Evolutionary conservation across 2,797 vertebrate genomes (phyloP).

Genomic region (Hirundo rustica): DNA sequence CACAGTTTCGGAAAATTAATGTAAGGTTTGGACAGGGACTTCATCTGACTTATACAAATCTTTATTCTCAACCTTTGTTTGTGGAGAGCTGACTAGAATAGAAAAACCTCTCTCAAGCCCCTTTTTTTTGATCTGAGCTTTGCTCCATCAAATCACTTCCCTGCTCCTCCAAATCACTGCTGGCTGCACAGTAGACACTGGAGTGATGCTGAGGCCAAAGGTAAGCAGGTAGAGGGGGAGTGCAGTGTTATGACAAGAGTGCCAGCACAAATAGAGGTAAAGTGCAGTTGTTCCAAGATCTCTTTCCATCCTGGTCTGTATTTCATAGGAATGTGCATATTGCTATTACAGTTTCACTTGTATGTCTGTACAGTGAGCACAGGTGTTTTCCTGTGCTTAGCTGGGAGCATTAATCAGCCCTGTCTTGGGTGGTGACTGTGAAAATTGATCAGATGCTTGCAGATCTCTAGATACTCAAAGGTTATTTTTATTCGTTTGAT

Average conservation of each 20-base stretch:
- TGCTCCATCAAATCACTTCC: background rate
- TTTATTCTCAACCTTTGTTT: background rate
- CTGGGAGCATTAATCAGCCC: background rate
- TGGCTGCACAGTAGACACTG: background rate
- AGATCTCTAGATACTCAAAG: background rate
- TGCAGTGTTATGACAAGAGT: background rate
- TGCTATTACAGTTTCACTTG: background rate
- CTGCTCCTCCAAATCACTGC: constrained; percentile 1
- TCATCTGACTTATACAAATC: background rate
- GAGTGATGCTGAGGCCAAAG: constrained; percentile 1
- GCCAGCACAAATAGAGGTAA: background rate
- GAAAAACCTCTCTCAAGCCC: background rate
- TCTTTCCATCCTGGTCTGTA: background rate
- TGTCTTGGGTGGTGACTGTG: background rate
- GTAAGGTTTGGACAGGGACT: constrained; percentile 73
- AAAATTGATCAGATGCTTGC: background rate
- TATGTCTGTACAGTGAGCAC: background rate
- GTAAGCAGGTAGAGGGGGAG: background rate
- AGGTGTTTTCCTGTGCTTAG: background rate
- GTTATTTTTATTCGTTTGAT: background rate
- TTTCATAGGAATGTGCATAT: background rate
- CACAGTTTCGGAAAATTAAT: constrained; percentile 93
- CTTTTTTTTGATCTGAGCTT: background rate
- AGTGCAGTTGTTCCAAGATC: background rate
- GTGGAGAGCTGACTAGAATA: background rate